Conservation (phyloP, 1,140 invertebrate genomes). For the Aphis craccivora region DNA sequence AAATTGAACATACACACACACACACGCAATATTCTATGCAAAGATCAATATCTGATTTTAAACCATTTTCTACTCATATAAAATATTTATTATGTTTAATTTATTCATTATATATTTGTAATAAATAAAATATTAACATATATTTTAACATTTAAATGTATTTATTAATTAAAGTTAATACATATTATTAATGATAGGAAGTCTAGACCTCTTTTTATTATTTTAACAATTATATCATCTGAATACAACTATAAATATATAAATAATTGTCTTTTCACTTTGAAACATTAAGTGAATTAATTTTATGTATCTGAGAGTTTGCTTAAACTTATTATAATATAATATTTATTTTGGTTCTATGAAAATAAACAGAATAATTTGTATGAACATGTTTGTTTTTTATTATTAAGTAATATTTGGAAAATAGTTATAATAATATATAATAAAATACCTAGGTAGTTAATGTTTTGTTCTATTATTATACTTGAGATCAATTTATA, state of each 20-base stretch:
- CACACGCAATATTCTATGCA: neutral
- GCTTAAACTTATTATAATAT: neutral
- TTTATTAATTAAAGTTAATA: neutral
- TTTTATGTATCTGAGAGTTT: neutral
- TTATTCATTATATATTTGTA: neutral
- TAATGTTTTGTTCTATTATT: neutral
- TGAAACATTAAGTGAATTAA: neutral
- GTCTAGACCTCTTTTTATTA: neutral
- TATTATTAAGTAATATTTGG: neutral
- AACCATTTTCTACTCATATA: neutral
- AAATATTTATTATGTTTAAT: neutral
- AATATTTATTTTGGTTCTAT: neutral
- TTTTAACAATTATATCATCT: neutral
- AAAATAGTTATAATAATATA: neutral
- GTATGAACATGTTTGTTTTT: neutral
- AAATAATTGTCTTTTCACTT: neutral
- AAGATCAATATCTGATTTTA: neutral
- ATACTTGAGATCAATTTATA: slow-evolving; percentile 24
- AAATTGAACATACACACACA: too few species aligned
- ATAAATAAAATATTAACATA: neutral
- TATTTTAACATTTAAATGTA: neutral
- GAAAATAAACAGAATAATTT: neutral
- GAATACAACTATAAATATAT: neutral
- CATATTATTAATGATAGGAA: neutral
- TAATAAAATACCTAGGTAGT: neutral